These are phyloP conservation scores for Scaptomyza flava DNA, from an alignment of 2,888 invertebrate species.

Conservation along the genomic window DNA sequence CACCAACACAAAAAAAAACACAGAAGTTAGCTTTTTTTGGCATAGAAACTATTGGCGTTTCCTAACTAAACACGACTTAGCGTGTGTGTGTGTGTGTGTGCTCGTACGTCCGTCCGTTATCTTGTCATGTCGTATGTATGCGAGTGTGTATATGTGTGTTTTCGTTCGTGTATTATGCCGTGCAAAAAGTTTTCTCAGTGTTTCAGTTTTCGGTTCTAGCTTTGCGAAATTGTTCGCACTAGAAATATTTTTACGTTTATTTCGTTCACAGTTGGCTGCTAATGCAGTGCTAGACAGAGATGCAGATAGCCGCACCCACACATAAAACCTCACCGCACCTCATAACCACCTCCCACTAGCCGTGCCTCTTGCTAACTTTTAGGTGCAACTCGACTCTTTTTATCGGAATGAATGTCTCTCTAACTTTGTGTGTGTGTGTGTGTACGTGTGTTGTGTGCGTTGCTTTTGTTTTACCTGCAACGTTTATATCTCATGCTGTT, in stretches of 20 bases:
- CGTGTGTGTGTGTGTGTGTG: constrained; percentile 8
- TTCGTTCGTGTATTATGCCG: constrained; percentile 53
- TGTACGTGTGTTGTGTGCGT: constrained; percentile 13
- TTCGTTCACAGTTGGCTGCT: constrained; percentile 74
- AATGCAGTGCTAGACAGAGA: constrained; percentile 68
- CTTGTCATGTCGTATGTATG: constrained; percentile 34
- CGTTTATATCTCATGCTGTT: constrained; percentile 52
- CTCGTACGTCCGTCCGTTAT: constrained; percentile 41
- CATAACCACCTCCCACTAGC: background rate
- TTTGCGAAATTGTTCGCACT: constrained; percentile 69
- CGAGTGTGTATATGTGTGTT: constrained; percentile 22
- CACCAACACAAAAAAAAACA: background rate
- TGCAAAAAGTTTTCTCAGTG: constrained; percentile 55
- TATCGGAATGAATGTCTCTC: constrained; percentile 64
- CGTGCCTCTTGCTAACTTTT: constrained; percentile 30
- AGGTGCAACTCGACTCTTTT: constrained; percentile 63
- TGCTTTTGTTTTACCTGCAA: constrained; percentile 23
- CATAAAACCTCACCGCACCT: constrained; percentile 1
- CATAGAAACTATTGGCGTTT: constrained; percentile 65
- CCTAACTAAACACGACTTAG: constrained; percentile 65
- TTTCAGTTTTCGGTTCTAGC: constrained; percentile 41
- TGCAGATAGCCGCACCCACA: constrained; percentile 16
- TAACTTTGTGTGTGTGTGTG: constrained; percentile 22
- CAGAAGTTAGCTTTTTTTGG: constrained; percentile 22
- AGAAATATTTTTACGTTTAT: constrained; percentile 75